phyloP scores from a whole-genome alignment of 2,113 vertebrate species.

The Turdus rufiventris region DNA sequence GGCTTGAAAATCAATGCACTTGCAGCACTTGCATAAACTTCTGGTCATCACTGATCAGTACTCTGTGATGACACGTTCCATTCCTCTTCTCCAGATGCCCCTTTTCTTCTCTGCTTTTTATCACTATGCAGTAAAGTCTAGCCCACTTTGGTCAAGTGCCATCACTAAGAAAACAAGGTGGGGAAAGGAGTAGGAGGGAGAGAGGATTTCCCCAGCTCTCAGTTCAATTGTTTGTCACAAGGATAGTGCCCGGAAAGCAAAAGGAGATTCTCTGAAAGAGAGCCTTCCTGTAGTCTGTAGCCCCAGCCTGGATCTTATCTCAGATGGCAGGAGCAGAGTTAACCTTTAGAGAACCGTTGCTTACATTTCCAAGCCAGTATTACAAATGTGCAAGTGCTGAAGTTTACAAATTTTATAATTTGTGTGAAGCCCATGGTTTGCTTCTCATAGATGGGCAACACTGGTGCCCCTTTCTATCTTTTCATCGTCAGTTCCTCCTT shows the following conservation, averaged over 20 bases:
- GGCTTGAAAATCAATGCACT: background rate
- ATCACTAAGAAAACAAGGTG: background rate
- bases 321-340: background rate
- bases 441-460: background rate
- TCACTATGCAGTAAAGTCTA: background rate
- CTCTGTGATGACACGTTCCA: background rate
- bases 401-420: background rate
- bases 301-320: background rate
- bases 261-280: background rate
- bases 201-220: background rate
- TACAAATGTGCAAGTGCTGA: background rate
- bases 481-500: background rate
- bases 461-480: background rate
- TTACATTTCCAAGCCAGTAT: background rate
- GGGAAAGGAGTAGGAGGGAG: background rate
- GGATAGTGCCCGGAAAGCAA: background rate
- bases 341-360: background rate
- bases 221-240: background rate
- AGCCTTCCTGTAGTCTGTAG: background rate
- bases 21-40: background rate
- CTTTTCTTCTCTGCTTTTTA: background rate
- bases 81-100: background rate
- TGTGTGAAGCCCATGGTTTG: background rate
- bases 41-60: background rate
- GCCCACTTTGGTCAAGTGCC: background rate